A percentile compares a stretch with the other conserved stretches of the same genome.
Conservation (phyloP, 1,140 invertebrate species). For the Hydropsyche tenuis region DNA sequence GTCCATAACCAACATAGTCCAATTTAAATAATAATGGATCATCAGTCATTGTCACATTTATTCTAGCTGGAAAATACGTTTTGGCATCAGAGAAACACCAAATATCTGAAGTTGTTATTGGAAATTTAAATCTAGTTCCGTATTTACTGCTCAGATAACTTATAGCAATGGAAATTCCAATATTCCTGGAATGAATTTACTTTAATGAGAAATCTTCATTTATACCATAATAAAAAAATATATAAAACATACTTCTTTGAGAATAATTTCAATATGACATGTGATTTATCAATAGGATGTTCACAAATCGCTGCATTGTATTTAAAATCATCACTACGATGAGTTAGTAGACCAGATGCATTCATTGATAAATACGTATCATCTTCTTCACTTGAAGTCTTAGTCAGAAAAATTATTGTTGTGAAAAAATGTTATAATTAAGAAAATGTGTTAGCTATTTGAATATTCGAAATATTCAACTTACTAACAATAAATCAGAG, state of each 20-base stretch:
- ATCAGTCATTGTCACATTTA: slow-evolving; percentile 48
- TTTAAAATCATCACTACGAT: not conserved
- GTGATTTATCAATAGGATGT: slow-evolving; percentile 1
- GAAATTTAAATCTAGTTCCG: not conserved
- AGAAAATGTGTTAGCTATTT: too few species aligned
- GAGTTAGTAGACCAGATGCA: not conserved
- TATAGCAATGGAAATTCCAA: not conserved
- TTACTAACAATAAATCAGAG: too few species aligned
- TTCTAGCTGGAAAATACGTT: slow-evolving; percentile 52
- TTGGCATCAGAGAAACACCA: slow-evolving; percentile 57
- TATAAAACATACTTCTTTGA: not conserved
- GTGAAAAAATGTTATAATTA: too few species aligned
- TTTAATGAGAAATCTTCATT: not conserved
- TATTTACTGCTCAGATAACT: not conserved
- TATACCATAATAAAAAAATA: too few species aligned
- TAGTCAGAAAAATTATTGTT: too few species aligned
- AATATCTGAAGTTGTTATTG: slow-evolving; percentile 44
- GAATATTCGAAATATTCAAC: too few species aligned
- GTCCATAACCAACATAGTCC: too few species aligned
- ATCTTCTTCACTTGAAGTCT: not conserved
- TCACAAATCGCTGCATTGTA: not conserved
- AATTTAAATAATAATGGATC: slow-evolving; percentile 47
- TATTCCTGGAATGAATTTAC: not conserved
- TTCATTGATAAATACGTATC: not conserved
- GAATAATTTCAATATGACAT: not conserved